Evolutionary conservation across 2,888 invertebrate species (phyloP), one percentile per base, ranked within the genome.

Genomic region (Eupelmus urozonus): DNA sequence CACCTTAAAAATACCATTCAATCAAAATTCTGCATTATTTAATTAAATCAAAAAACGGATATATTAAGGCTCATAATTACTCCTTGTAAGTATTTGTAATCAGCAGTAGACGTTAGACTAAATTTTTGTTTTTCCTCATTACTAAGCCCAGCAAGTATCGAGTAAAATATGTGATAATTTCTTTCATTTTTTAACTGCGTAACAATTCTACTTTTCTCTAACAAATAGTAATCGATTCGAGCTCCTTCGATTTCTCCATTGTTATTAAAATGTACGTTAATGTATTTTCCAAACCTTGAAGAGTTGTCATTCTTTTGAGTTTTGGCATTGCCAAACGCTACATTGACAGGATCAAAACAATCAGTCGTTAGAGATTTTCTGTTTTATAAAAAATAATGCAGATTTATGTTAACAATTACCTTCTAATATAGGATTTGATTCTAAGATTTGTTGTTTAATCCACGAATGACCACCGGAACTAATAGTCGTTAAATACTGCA

Each of bases 371-470:
- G 23, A 55, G n/a, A 53, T 11, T n/a, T n/a, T 23, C 23, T 2
- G 20, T 55, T 11, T 34, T 9, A 34, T 49, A 49, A 16, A 49
- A 49, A 40, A 34, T 72, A 29, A 55, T 40, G 51, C 34, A 59
- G 27, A 27, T 40, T n/a, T 5, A 34, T 60, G 9, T 5, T 9
- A 34, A 27, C 2, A 57, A 27, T 20, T 27, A 93, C 93, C 93
- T 93, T 98, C 98, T 87, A 98, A 92, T 83, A 98, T 96, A 0
- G 98, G 98, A 92, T 98, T 98, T 0, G 98, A 96, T 90, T 98
- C 98, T 82, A 98, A 93, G 78, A 98, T 98, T 90, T 98, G 98
- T 87, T 98, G 97, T 89, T 98, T 98, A 79, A 98, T 97, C 98
- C 98, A 98, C 0, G 97, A 97, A 90, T 98, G 98, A 87, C 98